Percentiles rank a stretch among this genome's conserved stretches.
Evolutionary conservation across 1,140 invertebrate species (phyloP).

Genomic region (Papilio machaon): DNA sequence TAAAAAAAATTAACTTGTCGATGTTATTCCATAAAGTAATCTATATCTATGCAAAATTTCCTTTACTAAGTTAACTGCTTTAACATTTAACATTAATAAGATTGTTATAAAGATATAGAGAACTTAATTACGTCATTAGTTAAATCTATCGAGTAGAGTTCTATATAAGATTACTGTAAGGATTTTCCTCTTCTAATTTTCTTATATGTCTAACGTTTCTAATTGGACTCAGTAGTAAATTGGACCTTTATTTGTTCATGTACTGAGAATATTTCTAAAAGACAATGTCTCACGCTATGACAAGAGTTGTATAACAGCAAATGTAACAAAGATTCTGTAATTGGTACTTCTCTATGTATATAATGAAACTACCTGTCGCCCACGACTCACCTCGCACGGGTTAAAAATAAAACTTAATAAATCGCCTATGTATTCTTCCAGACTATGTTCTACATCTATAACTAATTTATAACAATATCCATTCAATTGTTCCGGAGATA

Average conservation of each 20-base stretch:
- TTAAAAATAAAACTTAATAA: too few relatives aligned
- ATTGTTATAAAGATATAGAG: neutral
- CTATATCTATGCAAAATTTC: too few relatives aligned
- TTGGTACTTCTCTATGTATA: neutral
- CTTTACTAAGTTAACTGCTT: too few relatives aligned
- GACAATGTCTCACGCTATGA: neutral
- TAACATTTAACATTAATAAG: too few relatives aligned
- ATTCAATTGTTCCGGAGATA: too few relatives aligned
- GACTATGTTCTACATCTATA: too few relatives aligned
- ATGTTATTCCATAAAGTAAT: too few relatives aligned
- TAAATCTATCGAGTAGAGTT: neutral
- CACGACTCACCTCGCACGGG: too few relatives aligned
- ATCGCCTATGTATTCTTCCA: too few relatives aligned
- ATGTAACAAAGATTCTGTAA: neutral
- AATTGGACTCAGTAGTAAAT: constrained; percentile 17
- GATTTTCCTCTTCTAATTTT: neutral
- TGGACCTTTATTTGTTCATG: constrained; percentile 7
- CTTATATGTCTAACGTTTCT: neutral
- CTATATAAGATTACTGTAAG: neutral
- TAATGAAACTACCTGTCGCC: neutral
- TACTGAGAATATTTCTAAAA: neutral
- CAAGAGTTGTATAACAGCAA: neutral
- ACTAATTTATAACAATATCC: too few relatives aligned
- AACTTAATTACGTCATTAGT: neutral
- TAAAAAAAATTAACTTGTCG: too few relatives aligned